phyloP scores from a whole-genome alignment of 1,140 invertebrate genomes.

The Triops cancriformis region DNA sequence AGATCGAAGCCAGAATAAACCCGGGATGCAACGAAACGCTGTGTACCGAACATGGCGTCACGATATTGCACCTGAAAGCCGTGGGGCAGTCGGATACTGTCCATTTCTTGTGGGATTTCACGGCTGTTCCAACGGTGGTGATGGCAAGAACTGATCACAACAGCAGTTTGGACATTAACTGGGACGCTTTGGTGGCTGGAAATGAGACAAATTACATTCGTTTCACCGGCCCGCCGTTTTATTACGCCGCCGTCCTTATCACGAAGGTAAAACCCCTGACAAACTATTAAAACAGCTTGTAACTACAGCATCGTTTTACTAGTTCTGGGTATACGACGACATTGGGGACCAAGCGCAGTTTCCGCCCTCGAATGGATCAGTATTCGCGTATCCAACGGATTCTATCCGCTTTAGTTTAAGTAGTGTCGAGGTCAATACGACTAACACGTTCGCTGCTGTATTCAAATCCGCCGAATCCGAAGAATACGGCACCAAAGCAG shows the following conservation, averaged over 20 bases:
- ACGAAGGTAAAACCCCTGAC: constrained; percentile 43
- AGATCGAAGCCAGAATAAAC: constrained; percentile 38
- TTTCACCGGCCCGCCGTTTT: constrained; percentile 42
- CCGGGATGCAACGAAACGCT: constrained; percentile 35
- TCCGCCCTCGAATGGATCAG: constrained; percentile 33
- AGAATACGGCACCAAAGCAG: background rate
- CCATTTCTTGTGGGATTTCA: constrained; percentile 54
- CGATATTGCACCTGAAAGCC: constrained; percentile 44
- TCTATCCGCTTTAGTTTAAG: constrained; percentile 40
- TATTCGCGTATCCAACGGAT: constrained; percentile 35
- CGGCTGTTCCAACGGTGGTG: constrained; percentile 45
- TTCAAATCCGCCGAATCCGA: constrained; percentile 37
- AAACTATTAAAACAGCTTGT: constrained; percentile 21
- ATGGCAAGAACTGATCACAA: constrained; percentile 42
- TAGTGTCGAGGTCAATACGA: constrained; percentile 35
- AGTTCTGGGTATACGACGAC: constrained; percentile 49
- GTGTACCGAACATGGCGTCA: constrained; percentile 33
- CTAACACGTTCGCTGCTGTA: constrained; percentile 39
- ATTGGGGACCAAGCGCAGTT: constrained; percentile 39
- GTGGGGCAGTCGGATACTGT: constrained; percentile 46
- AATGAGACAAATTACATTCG: constrained; percentile 36
- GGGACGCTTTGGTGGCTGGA: constrained; percentile 35
- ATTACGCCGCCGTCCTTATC: constrained; percentile 47
- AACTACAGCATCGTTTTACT: constrained; percentile 43
- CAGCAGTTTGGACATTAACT: constrained; percentile 42